Base-by-base conservation (phyloP, 2,797 vertebrate species). In the Danio tinwini region DNA sequence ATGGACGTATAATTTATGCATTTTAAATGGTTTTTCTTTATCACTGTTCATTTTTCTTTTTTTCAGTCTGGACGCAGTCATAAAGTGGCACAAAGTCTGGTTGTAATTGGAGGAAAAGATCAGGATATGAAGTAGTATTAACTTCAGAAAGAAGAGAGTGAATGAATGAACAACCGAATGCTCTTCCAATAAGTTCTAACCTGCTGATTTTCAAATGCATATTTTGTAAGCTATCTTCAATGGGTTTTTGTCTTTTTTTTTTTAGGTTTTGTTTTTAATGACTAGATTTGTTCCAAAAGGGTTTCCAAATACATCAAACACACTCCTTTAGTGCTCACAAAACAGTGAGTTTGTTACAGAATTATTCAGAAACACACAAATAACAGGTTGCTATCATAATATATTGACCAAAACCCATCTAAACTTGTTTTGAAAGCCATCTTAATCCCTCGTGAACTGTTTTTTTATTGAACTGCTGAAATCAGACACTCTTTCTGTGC, bases 131-230 rank as follows among this genome's bases (percentile, higher is more conserved):
- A 39, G 50, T 21, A 53, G 82, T 50, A 58, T 74, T 71, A 68
- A 40, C 70, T 47, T 76, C 52, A 58, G 69, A 19, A 72, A 49
- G 65, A 75, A 29, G 72, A 71, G 7, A 7, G 45, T 67, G 55
- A 39, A 21, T n/a, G 63, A 49, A 19, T 14, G 29, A 13, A 58
- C 11, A 9, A 55, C 29, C 9, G 42, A 40, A 50, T 56, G 52
- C 64, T 78, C 76, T 80, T 85, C 81, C 83, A 81, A 83, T 75
- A 74, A 64, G 37, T 85, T 84, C 83, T 81, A 86, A 76, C 88
- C 88, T 89, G 86, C 88, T 89, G 88, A 87, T 73, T 80, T 81
- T 69, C 68, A 63, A 65, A 74, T 81, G 64, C 76, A 59, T 73
- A 19, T 84, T 72, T 84, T 85, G 81, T 83, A 84, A 84, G 73